phyloP scores from a whole-genome alignment of 1,140 invertebrate genomes.

The Orius insidiosus region DNA sequence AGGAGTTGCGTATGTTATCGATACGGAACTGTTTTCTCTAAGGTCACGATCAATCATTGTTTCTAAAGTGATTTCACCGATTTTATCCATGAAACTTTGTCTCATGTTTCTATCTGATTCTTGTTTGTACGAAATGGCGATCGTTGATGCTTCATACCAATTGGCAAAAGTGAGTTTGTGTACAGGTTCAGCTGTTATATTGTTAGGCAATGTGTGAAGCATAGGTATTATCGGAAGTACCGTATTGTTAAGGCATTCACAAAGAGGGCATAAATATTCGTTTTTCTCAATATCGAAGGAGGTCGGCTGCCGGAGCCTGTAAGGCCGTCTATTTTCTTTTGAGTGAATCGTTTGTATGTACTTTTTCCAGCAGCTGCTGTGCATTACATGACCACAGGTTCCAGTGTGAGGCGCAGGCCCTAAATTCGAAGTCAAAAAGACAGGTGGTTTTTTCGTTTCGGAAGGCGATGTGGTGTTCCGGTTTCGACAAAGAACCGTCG shows the following conservation, averaged over 20 bases:
- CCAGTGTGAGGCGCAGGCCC: constrained; percentile 68
- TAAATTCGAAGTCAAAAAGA: constrained; percentile 42
- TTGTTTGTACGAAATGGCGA: constrained; percentile 26
- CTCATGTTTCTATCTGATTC: constrained; percentile 10
- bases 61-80: neutral
- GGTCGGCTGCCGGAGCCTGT: constrained; percentile 58
- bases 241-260: constrained; percentile 88
- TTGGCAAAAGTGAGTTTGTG: constrained; percentile 36
- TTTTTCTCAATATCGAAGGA: constrained; percentile 80
- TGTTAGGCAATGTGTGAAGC: constrained; percentile 31
- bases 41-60: no score
- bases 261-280: constrained; percentile 93
- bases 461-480: constrained; percentile 23
- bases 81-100: neutral
- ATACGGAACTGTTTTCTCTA: no score
- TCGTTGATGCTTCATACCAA: constrained; percentile 47
- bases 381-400: constrained; percentile 96
- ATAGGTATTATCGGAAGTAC: constrained; percentile 75
- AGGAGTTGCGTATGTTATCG: no score
- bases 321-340: constrained; percentile 74
- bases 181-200: constrained; percentile 18
- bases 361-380: constrained; percentile 83
- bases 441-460: constrained; percentile 15
- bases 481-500: constrained; percentile 60
- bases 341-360: constrained; percentile 74